phyloP scores from a whole-genome alignment of 2,888 invertebrate species.

The Eristalis tenax region DNA sequence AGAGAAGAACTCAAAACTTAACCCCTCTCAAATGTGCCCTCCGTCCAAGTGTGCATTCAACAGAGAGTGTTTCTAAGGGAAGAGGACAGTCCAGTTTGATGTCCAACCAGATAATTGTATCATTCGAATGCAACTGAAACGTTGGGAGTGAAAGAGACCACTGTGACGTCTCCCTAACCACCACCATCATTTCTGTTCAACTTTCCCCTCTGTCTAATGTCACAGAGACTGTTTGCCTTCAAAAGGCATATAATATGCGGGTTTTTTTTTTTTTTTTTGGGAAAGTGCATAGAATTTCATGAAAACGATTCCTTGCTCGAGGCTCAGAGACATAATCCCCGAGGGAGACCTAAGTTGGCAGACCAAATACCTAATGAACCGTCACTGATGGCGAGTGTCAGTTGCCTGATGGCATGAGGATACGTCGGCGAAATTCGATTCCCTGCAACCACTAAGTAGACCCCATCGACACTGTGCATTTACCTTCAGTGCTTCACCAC shows the following conservation, averaged over 20 bases:
- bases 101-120: no score
- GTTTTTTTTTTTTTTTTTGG: no score
- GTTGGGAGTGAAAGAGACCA: no score
- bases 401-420: background rate
- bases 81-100: no score
- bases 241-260: background rate
- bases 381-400: background rate
- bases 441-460: background rate
- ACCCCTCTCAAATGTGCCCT: no score
- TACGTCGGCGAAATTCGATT: background rate
- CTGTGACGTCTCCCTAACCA: no score
- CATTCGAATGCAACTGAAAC: no score
- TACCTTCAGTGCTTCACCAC: background rate
- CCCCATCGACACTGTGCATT: background rate
- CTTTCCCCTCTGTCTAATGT: background rate
- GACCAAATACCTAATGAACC: background rate
- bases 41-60: no score
- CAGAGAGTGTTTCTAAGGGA: no score
- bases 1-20: no score
- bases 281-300: background rate
- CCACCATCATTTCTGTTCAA: background rate
- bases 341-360: background rate
- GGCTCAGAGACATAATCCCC: background rate
- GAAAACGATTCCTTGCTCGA: background rate
- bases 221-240: background rate